Base-by-base conservation (phyloP, 2,888 invertebrate species). In the Chrysolina oricalcia region DNA sequence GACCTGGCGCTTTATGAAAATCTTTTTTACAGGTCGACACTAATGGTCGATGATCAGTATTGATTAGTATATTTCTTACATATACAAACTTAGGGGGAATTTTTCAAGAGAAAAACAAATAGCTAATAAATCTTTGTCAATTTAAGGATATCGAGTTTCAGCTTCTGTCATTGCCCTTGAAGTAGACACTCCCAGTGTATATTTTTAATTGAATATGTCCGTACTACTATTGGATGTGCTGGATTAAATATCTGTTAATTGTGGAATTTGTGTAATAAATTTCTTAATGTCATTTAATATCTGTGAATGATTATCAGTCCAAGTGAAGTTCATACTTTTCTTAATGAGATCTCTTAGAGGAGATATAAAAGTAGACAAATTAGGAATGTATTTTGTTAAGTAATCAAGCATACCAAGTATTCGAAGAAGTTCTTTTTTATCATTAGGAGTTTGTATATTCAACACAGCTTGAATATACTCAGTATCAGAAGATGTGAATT, bases 11-110 rank as follows among this genome's bases (percentile, higher is more conserved):
- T 65, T 69, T 72, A 63, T 69, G 23, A 43, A 75, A 43, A 62
- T 77, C 73, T 74, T 79, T 76, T 46, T 76, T 19, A 65, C 83
- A 80, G 40, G 79, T 72, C 13, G 73, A 40, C 17, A 80, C 78
- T 56, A 87, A 72, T 4, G 86, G 86, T 72, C 84, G 83, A 69
- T 87, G 87, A 76, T 85, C 79, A 21, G 77, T 72, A 17, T 86
- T 78, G 1, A 86, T 80, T 15, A 75, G 48, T 9, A 85, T 64
- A 72, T 76, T 74, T 65, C 80, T 74, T 3, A 84, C 85, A 81
- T 82, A 86, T 6, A 87, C 81, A 76, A 84, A 86, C 70, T 86
- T 82, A 67, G 83, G 81, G 78, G n/a, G n/a, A 87, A 86, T 69
- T 83, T 85, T 41, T 74, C 65, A 48, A 84, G 82, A 1, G 78